Base-by-base conservation (phyloP, 2,888 invertebrate species). In the Dolichopus griseipennis region DNA sequence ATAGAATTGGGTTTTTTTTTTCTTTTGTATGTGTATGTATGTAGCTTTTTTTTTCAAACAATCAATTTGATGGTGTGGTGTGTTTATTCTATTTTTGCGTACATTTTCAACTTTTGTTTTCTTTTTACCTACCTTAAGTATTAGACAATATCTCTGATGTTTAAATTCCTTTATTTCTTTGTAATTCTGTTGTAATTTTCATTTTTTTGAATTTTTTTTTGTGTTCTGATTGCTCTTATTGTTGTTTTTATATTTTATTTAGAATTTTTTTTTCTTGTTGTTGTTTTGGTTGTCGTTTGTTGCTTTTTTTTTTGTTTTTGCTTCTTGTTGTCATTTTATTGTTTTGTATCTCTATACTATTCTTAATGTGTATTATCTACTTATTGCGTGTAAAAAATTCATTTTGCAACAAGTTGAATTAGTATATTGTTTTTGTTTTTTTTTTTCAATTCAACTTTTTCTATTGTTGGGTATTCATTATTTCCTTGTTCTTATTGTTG, bases 371-470 rank as follows among this genome's bases (percentile, higher is more conserved):
- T 52, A 52, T 63, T 63, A 63, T 63, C 63, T 27, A 27, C 27
- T 63, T 63, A 63, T 63, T 27, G 63, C 63, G 63, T 63, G 63
- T 63, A 63, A 63, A 63, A 63, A 63, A 63, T 63, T 63, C 63
- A 63, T 63, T 63, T 63, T 63, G 63, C 63, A 63, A 63, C 63
- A 63, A 63, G 63, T 63, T 63, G 63, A 63, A 52, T 52, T 52
- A 2, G 12, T 52, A 12, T 52, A 18, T 52, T 52, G 7, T 52
- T 52, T 52, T n/a, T 52, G n/a, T n/a, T n/a, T n/a, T n/a, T n/a
- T n/a, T n/a, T n/a, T n/a, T n/a, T n/a, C n/a, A n/a, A n/a, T n/a
- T n/a, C n/a, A n/a, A n/a, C n/a, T 43, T 43, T 43, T 15, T 43
- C 12, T 43, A 12, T 52, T 52, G 9, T 52, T 52, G 18, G 9